phyloP scores from a whole-genome alignment of 1,140 invertebrate species.

The Lasaia peninsularis region DNA sequence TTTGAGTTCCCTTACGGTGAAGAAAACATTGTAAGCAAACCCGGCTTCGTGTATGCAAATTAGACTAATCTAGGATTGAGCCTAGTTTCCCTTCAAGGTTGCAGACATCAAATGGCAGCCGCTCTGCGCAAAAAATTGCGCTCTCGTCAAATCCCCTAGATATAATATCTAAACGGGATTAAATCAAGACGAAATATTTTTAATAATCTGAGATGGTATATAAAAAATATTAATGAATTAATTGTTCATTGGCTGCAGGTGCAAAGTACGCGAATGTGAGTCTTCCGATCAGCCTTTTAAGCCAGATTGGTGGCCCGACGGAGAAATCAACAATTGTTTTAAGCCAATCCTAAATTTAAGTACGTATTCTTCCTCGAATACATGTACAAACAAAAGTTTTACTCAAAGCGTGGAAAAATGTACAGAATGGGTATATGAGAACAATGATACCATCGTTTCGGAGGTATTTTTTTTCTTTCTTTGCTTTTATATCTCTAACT shows the following conservation, averaged over 20 bases:
- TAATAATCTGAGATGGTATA: too few relatives aligned
- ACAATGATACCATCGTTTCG: slow-evolving; percentile 43
- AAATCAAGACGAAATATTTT: too few relatives aligned
- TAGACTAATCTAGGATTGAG: too few relatives aligned
- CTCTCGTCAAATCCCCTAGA: too few relatives aligned
- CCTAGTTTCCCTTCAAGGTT: too few relatives aligned
- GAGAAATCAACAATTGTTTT: slow-evolving; percentile 37
- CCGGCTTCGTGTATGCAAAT: too few relatives aligned
- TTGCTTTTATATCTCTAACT: too few relatives aligned
- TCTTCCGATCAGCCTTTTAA: slow-evolving; percentile 13
- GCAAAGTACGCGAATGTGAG: slow-evolving; percentile 49
- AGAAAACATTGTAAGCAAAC: too few relatives aligned
- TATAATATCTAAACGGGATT: too few relatives aligned
- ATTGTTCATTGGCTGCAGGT: slow-evolving; percentile 26
- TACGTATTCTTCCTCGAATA: neutral
- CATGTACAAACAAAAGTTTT: slow-evolving; percentile 43
- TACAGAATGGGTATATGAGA: slow-evolving; percentile 54
- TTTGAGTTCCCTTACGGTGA: too few relatives aligned
- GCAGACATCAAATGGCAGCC: too few relatives aligned
- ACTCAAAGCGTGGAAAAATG: slow-evolving; percentile 32
- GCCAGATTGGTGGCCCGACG: slow-evolving; percentile 40
- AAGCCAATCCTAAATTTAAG: slow-evolving; percentile 35
- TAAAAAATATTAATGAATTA: slow-evolving; percentile 1
- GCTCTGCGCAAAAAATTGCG: too few relatives aligned
- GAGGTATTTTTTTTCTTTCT: slow-evolving; percentile 42